Conservation (phyloP, 2,797 vertebrate genomes). For the Neoniphon sammara region DNA sequence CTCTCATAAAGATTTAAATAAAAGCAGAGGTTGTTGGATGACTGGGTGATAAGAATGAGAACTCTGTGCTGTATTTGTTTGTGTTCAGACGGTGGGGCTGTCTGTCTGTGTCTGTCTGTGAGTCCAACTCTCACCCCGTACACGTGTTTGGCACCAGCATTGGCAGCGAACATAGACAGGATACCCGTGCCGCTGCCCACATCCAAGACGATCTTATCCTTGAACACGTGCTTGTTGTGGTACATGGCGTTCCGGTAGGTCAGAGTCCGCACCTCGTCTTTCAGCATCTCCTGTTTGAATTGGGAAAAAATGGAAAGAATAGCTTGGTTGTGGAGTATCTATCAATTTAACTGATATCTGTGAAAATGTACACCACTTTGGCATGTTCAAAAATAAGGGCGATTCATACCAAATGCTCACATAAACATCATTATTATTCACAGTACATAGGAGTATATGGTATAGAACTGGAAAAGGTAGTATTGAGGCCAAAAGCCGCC, state of each 20-base stretch:
- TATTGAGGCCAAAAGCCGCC: constrained; percentile 71
- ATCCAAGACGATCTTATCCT: constrained; percentile 96
- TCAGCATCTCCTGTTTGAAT: constrained; percentile 93
- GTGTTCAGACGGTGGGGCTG: not conserved
- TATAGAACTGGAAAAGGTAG: constrained; percentile 14
- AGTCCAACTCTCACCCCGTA: constrained; percentile 90
- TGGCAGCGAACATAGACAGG: constrained; percentile 98
- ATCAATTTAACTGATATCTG: not conserved
- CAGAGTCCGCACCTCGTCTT: constrained; percentile 96
- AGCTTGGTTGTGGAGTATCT: not conserved
- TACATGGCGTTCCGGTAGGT: constrained; percentile 99
- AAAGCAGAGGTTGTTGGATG: not conserved
- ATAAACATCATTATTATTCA: not conserved
- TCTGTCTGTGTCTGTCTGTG: constrained; percentile 25
- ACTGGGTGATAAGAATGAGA: not conserved
- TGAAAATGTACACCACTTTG: not conserved
- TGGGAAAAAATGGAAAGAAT: not conserved
- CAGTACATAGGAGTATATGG: not conserved
- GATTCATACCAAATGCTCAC: constrained; percentile 12
- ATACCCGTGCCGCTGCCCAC: constrained; percentile 98
- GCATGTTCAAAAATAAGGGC: not conserved
- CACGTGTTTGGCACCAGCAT: constrained; percentile 97
- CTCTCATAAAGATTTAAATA: constrained; percentile 6
- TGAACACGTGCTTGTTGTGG: constrained; percentile 99
- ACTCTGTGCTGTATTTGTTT: constrained; percentile 8